Evolutionary conservation across 2,888 invertebrate genomes (phyloP), one percentile per base, ranked within the genome.

Genomic region (Hemithea aestivaria): DNA sequence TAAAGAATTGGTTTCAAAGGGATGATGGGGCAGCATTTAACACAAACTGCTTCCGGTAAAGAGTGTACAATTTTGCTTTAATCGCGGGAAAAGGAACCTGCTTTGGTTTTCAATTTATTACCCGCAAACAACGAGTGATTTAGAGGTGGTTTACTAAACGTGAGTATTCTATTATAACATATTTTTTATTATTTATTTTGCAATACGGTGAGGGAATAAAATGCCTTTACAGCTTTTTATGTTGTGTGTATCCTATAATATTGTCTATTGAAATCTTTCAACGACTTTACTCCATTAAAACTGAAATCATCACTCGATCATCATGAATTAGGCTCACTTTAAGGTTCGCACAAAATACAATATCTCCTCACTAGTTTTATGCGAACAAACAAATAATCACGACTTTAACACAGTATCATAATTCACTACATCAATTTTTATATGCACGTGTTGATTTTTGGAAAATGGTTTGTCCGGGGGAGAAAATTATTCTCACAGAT

Each of bases 141-240:
- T 57, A 66, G 47, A 46, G 49, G 60, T 55, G 52, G 48, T 61
- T 53, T 53, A 52, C 44, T 56, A 54, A 64, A 66, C 51, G 77
- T 79, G 73, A 78, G 78, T 79, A 54, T 44, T 54, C 52, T 66
- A 66, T 59, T 64, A 50, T 71, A 70, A 64, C 49, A 62, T 70
- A 65, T 29, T 37, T 51, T 39, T 52, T 27, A 44, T 46, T 57
- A 53, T 31, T 51, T 43, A 44, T 40, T 56, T 45, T 45, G 37
- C 46, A 34, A 49, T 47, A 35, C 35, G 61, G 61, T 66, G 37
- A 16, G 39, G 35, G 47, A 16, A 16, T 16, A 16, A 16, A 40
- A 27, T 34, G 25, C 37, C 25, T 37, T 29, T 35, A 37, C 35
- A 41, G 41, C 45, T 46, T 45, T 49, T 21, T 34, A 27, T 43